Evolutionary conservation across 2,888 invertebrate genomes (phyloP).

Genomic region (Cerastoderma edule): DNA sequence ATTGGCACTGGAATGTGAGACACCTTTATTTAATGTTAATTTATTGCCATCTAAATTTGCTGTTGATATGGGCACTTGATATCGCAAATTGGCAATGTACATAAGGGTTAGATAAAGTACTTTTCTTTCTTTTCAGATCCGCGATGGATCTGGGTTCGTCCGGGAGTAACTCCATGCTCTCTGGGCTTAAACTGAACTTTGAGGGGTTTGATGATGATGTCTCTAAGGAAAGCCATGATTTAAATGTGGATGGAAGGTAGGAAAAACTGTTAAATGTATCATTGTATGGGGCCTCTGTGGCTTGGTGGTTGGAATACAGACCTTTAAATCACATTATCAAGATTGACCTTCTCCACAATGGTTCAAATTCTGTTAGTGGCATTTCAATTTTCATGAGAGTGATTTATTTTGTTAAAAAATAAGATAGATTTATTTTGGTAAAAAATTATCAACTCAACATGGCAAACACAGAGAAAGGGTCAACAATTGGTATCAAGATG

Average conservation of each 20-base stretch:
- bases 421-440: not conserved
- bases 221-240: conserved; percentile 80
- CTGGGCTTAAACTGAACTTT: conserved; percentile 65
- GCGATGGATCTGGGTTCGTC: conserved; percentile 71
- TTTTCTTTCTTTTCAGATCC: not conserved
- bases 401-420: not conserved
- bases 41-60: not conserved
- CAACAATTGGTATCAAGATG: too few relatives aligned
- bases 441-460: too few relatives aligned
- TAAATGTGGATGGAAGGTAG: conserved; percentile 79
- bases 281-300: too few relatives aligned
- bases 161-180: conserved; percentile 55
- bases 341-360: not conserved
- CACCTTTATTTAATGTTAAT: not conserved
- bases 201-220: conserved; percentile 81
- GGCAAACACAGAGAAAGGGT: too few relatives aligned
- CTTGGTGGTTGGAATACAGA: too few relatives aligned
- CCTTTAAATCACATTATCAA: not conserved
- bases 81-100: not conserved
- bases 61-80: not conserved
- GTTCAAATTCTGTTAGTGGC: not conserved
- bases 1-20: not conserved
- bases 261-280: not conserved
- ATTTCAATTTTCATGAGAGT: not conserved
- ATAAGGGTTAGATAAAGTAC: not conserved